Evolutionary conservation across 2,113 vertebrate genomes (phyloP).

Genomic region (Thinocorus orbignyianus): DNA sequence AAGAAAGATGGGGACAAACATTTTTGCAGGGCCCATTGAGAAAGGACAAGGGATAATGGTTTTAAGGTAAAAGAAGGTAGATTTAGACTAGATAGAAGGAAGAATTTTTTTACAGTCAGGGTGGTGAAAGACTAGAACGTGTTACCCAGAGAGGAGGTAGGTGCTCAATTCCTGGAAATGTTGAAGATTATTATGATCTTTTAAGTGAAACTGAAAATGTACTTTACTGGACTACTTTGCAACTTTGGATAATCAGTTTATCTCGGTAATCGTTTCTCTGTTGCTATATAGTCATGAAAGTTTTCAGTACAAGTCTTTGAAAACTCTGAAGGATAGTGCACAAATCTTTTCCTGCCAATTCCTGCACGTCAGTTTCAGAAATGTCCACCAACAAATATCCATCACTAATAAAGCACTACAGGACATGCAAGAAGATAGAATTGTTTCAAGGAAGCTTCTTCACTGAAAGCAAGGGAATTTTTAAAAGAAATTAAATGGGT

Average conservation of each 20-base stretch:
- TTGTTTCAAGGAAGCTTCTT: slow-evolving; percentile 7
- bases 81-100: neutral
- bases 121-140: neutral
- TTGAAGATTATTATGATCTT: neutral
- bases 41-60: neutral
- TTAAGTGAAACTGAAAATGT: neutral
- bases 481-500: slow-evolving; percentile 30
- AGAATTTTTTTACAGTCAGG: neutral
- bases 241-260: neutral
- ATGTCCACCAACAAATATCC: neutral
- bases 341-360: neutral
- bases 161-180: neutral
- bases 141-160: neutral
- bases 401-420: neutral
- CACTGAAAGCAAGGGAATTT: neutral
- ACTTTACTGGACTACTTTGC: neutral
- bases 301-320: neutral
- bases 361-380: neutral
- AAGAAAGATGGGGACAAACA: neutral
- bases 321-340: neutral
- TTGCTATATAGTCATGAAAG: neutral
- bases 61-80: neutral
- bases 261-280: neutral
- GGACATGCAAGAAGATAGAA: neutral
- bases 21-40: neutral